Percentiles rank a stretch among this genome's conserved stretches.
Evolutionary conservation across 2,888 invertebrate genomes (phyloP).

Genomic region (Baccha elongata): DNA sequence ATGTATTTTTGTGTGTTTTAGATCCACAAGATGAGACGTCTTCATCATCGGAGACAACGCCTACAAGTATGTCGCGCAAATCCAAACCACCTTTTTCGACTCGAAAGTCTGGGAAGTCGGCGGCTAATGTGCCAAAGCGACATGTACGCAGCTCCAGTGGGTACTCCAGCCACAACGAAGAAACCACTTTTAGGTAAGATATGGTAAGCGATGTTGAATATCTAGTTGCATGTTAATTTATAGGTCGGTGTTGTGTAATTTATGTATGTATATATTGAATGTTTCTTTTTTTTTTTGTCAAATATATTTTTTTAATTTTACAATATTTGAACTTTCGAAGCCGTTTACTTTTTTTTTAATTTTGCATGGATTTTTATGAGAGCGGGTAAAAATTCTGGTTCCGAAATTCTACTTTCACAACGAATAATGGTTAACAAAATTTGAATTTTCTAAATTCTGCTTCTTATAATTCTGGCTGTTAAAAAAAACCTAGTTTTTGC

Average conservation of each 20-base stretch:
- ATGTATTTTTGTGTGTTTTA: constrained; percentile 74
- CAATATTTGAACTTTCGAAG: no score
- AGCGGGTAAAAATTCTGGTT: no score
- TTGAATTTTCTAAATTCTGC: no score
- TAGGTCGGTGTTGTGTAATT: constrained; percentile 48
- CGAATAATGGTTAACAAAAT: no score
- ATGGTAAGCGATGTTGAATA: constrained; percentile 71
- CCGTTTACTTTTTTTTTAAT: no score
- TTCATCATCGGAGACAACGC: constrained; percentile 90
- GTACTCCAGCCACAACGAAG: constrained; percentile 92
- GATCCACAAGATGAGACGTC: constrained; percentile 90
- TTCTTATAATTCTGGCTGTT: no score
- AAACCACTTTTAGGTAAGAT: constrained; percentile 90
- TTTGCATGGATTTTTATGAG: no score
- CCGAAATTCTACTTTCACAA: no score
- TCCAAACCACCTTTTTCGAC: constrained; percentile 89
- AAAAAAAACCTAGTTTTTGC: no score
- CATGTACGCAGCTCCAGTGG: constrained; percentile 91
- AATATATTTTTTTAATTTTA: no score
- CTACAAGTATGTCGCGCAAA: constrained; percentile 87
- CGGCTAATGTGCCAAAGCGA: constrained; percentile 85
- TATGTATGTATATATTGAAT: background rate
- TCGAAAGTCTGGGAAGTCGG: constrained; percentile 85
- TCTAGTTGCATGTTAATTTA: constrained; percentile 66
- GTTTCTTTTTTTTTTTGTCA: no score